Conservation (phyloP, 1,140 invertebrate species). For the Probaryconus sp. region DNA sequence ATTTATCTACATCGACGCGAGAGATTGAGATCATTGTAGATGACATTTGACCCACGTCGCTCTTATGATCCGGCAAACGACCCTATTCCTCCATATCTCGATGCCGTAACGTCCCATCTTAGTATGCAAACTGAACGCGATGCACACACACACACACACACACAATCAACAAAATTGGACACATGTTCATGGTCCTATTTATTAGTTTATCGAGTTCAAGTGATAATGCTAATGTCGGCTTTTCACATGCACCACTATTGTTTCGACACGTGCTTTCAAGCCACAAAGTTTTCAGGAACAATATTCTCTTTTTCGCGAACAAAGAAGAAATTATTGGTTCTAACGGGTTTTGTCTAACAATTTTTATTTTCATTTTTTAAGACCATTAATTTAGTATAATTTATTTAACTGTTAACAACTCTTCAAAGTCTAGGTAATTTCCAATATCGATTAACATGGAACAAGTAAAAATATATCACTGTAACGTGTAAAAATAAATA, state of each 20-base stretch:
- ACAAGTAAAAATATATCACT: no score
- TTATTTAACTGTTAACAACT: no score
- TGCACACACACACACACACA: conserved; percentile 1
- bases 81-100: conserved; percentile 60
- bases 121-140: conserved; percentile 21
- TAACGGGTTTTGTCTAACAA: no score
- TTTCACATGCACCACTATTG: neutral
- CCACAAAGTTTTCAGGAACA: no score
- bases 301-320: no score
- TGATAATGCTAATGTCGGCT: conserved; percentile 25
- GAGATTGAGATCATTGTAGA: conserved; percentile 47
- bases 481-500: no score
- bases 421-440: no score
- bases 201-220: conserved; percentile 37
- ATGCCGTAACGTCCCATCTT: conserved; percentile 7
- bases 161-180: conserved; percentile 28
- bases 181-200: conserved; percentile 25
- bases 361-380: no score
- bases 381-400: no score
- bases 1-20: conserved; percentile 31
- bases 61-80: conserved; percentile 59
- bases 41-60: conserved; percentile 62
- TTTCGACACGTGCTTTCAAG: neutral
- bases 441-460: no score
- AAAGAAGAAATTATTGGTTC: no score